These are phyloP conservation scores for Mus spicilegus DNA, from an alignment of 2,113 vertebrate species.

Conservation along the genomic window DNA sequence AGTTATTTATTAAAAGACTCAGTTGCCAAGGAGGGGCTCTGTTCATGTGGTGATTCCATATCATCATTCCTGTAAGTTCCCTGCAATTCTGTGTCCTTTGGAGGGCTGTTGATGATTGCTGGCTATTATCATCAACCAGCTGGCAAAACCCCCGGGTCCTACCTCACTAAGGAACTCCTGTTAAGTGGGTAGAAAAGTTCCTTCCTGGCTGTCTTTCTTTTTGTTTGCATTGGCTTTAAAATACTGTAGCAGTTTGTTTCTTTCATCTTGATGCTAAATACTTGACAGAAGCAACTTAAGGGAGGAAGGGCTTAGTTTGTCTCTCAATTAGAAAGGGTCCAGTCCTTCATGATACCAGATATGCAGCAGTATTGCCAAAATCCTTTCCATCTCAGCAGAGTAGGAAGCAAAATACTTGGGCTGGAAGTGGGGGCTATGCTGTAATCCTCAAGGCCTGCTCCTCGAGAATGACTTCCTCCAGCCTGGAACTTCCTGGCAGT, in stretches of 20 bases:
- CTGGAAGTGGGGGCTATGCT: background rate
- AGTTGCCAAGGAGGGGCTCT: constrained; percentile 78
- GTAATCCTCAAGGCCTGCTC: background rate
- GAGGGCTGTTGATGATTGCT: constrained; percentile 50
- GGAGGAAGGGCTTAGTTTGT: background rate
- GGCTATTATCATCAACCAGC: constrained; percentile 56
- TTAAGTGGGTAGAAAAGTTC: constrained; percentile 17
- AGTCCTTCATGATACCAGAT: background rate
- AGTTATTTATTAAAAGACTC: constrained; percentile 65
- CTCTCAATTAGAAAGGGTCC: background rate
- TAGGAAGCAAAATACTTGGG: background rate
- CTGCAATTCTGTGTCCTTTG: constrained; percentile 80
- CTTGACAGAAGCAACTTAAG: background rate
- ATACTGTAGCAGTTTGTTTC: background rate
- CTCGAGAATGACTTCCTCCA: background rate
- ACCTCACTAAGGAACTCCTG: constrained; percentile 43
- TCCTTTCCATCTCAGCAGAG: background rate
- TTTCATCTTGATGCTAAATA: background rate
- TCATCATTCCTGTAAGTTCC: constrained; percentile 83
- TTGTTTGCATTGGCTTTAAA: background rate
- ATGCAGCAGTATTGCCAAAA: background rate
- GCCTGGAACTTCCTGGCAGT: background rate
- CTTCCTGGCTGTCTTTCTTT: constrained; percentile 2
- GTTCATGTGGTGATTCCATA: constrained; percentile 80
- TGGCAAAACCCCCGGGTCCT: constrained; percentile 53